A percentile compares a stretch with the other conserved stretches of the same genome.
These are phyloP conservation scores for Silurus glanis DNA, from an alignment of 2,113 vertebrate genomes.

Conservation along the genomic window DNA sequence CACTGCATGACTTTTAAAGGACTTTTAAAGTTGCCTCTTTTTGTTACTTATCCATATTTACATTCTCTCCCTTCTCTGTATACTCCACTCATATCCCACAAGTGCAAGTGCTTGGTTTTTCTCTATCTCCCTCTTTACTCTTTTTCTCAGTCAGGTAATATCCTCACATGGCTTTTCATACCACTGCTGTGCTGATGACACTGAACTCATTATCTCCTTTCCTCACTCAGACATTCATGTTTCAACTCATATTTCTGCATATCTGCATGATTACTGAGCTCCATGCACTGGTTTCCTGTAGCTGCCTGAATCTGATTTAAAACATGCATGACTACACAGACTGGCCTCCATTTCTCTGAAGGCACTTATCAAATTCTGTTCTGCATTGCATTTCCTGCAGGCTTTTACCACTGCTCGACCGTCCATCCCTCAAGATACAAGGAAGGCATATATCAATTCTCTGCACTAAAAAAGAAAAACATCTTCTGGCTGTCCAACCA, in stretches of 20 bases:
- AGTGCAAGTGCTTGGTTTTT: background rate
- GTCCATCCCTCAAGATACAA: background rate
- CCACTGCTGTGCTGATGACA: background rate
- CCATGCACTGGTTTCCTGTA: background rate
- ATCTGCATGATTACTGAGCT: background rate
- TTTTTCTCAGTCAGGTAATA: background rate
- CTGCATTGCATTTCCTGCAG: background rate
- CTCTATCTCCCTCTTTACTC: background rate
- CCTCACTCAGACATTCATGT: background rate
- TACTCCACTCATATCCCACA: background rate
- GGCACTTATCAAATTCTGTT: background rate
- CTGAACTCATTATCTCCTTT: slow-evolving; percentile 6
- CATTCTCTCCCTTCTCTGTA: background rate
- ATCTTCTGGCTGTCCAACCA: background rate
- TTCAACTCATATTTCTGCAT: background rate
- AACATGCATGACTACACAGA: slow-evolving; percentile 5
- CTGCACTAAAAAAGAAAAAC: background rate
- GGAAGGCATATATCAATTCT: background rate
- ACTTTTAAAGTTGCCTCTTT: slow-evolving; percentile 8
- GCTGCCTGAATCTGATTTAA: slow-evolving; percentile 8
- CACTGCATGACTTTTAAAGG: background rate
- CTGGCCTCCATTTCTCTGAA: background rate
- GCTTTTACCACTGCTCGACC: too few species aligned
- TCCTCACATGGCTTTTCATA: background rate
- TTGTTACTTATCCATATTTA: background rate